A percentile compares a stretch with the other conserved stretches of the same genome.
phyloP scores from a whole-genome alignment of 2,888 invertebrate genomes.

The Ophion obscuratus region DNA sequence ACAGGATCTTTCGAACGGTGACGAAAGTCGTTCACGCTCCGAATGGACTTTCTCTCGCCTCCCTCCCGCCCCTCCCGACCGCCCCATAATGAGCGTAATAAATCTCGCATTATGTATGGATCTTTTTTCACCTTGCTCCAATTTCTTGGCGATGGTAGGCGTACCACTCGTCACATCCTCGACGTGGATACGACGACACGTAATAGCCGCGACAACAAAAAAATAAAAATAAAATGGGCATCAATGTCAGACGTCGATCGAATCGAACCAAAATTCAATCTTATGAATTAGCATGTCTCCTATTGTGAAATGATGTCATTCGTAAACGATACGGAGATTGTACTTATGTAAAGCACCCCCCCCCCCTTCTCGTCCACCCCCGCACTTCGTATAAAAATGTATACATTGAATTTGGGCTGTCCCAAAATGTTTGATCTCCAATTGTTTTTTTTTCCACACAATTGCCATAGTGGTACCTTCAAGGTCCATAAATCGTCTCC shows the following conservation, averaged over 20 bases:
- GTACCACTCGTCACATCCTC: constrained; percentile 8
- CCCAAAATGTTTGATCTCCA: too few relatives aligned
- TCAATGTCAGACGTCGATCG: background rate
- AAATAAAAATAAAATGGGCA: background rate
- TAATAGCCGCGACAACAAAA: background rate
- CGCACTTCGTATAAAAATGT: background rate
- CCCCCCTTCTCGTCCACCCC: background rate
- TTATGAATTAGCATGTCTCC: background rate
- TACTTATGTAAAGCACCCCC: background rate
- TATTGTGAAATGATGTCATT: background rate
- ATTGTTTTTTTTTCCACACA: too few relatives aligned
- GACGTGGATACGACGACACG: constrained; percentile 20
- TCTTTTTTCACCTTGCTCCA: constrained; percentile 31
- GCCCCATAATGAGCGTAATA: background rate
- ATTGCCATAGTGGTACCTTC: too few relatives aligned
- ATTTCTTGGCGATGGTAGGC: constrained; percentile 27
- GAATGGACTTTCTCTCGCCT: background rate
- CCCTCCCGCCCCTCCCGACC: background rate
- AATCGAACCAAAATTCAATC: background rate
- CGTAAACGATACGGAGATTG: background rate
- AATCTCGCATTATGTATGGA: constrained; percentile 21
- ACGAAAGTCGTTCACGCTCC: background rate
- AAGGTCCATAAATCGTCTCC: too few relatives aligned
- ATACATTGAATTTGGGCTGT: background rate
- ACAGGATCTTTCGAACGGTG: background rate